phyloP scores from a whole-genome alignment of 2,888 invertebrate species.

The Erynnis tages region DNA sequence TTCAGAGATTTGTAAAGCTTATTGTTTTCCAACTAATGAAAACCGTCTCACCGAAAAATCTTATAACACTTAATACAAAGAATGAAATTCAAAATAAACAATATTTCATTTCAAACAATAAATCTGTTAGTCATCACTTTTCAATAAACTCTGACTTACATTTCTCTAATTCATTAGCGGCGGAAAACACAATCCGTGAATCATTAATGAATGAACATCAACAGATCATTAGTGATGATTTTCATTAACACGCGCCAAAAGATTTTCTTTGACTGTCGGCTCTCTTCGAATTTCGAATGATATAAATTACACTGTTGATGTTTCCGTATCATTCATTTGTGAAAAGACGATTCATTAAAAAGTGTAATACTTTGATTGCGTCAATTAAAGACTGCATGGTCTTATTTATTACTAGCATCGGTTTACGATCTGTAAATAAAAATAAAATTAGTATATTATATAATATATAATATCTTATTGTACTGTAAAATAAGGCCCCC shows the following conservation, averaged over 20 bases:
- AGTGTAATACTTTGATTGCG: no score
- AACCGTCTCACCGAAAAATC: no score
- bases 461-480: no score
- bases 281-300: background rate
- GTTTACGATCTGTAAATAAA: no score
- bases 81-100: background rate
- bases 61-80: background rate
- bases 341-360: no score
- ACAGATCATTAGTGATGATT: slow-evolving; percentile 22
- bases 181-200: background rate
- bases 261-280: slow-evolving; percentile 4
- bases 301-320: slow-evolving; percentile 12
- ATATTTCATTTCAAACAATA: background rate
- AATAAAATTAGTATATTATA: no score
- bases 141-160: slow-evolving; percentile 1
- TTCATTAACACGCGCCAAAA: slow-evolving; percentile 17
- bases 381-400: no score
- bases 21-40: no score
- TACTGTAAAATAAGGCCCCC: no score
- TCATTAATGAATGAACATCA: slow-evolving; percentile 17
- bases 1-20: no score
- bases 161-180: background rate
- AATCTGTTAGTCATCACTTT: slow-evolving; percentile 9
- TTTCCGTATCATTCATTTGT: slow-evolving; percentile 6
- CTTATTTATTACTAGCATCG: no score